These are phyloP conservation scores for Chelonoidis abingdonii DNA, from an alignment of 2,113 vertebrate genomes.

Conservation along the genomic window DNA sequence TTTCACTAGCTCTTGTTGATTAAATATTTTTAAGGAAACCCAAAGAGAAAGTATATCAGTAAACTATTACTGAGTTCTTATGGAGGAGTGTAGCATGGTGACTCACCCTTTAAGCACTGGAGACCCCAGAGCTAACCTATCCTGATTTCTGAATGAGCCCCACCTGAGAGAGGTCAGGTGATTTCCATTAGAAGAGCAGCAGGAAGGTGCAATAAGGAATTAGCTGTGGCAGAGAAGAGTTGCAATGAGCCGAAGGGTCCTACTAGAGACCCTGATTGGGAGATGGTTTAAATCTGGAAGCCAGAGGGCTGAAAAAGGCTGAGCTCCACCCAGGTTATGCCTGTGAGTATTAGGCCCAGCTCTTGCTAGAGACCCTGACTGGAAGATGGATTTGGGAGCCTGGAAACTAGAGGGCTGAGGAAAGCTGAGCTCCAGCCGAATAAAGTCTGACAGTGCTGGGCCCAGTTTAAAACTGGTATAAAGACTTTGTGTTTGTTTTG, in stretches of 20 bases:
- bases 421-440: no score
- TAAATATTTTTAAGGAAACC: not conserved
- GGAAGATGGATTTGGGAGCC: not conserved
- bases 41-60: conserved; percentile 5
- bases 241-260: not conserved
- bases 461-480: not conserved
- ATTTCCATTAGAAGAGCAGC: not conserved
- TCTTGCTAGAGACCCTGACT: no score
- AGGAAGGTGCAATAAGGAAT: not conserved
- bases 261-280: not conserved
- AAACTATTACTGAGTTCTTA: not conserved
- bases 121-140: not conserved
- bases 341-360: no score
- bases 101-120: not conserved
- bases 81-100: not conserved
- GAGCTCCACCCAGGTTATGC: not conserved
- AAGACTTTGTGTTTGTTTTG: not conserved
- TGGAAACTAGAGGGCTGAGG: not conserved
- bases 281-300: not conserved
- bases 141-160: not conserved
- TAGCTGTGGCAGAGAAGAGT: not conserved
- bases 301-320: not conserved
- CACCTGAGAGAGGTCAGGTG: not conserved
- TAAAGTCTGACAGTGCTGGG: not conserved
- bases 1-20: not conserved